These are phyloP conservation scores for Furcula furcula DNA, from an alignment of 2,888 invertebrate species.

Conservation along the genomic window DNA sequence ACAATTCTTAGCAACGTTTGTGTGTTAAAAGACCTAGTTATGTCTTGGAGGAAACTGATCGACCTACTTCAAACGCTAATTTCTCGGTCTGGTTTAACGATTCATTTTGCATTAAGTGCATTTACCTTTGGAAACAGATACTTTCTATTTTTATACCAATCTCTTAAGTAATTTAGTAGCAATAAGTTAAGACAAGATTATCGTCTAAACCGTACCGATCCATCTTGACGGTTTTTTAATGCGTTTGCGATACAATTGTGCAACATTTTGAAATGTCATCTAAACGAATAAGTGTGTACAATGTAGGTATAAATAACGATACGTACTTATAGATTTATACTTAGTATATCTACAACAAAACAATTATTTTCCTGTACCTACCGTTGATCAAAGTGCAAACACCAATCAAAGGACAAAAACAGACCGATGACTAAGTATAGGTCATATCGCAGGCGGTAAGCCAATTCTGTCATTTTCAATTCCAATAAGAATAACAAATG, in stretches of 20 bases:
- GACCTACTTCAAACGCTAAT: slow-evolving; percentile 35
- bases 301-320: background rate
- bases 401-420: slow-evolving; percentile 45
- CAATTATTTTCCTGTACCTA: slow-evolving; percentile 23
- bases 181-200: too few species aligned
- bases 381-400: slow-evolving; percentile 30
- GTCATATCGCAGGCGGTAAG: slow-evolving; percentile 28
- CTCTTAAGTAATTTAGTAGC: too few species aligned
- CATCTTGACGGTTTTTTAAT: too few species aligned
- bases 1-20: too few species aligned
- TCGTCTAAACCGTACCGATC: too few species aligned
- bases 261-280: too few species aligned
- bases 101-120: too few species aligned
- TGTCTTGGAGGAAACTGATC: slow-evolving; percentile 6
- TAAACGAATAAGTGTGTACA: background rate
- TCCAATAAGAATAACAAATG: too few species aligned
- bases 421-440: slow-evolving; percentile 46
- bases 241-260: too few species aligned
- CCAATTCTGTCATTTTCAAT: slow-evolving; percentile 35
- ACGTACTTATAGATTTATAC: too few species aligned
- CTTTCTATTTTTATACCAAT: slow-evolving; percentile 28
- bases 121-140: slow-evolving; percentile 28
- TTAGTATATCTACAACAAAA: background rate
- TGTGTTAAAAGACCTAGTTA: slow-evolving; percentile 4
- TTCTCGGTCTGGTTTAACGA: slow-evolving; percentile 43